phyloP scores from a whole-genome alignment of 2,888 invertebrate genomes.

The Calameuta pallipes region DNA sequence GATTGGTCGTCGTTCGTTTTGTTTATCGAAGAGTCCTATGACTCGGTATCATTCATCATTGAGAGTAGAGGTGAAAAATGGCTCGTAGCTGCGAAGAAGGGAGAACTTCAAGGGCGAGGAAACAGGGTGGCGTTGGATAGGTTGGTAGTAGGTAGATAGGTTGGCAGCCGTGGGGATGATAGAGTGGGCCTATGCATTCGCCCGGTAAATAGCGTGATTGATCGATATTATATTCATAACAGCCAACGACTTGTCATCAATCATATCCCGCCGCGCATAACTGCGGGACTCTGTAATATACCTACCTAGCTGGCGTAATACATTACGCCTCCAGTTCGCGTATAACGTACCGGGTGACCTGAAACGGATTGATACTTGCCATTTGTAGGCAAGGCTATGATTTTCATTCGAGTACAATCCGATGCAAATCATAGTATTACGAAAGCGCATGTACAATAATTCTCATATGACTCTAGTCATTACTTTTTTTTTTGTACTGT shows the following conservation, averaged over 20 bases:
- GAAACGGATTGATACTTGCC: slow-evolving; percentile 22
- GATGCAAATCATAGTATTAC: background rate
- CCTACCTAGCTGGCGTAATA: slow-evolving; percentile 52
- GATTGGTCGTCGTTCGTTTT: background rate
- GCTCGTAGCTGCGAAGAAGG: slow-evolving; percentile 36
- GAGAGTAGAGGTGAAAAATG: slow-evolving; percentile 38
- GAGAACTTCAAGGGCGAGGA: slow-evolving; percentile 11
- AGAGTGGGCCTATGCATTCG: slow-evolving; percentile 61
- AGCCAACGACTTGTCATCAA: slow-evolving; percentile 63
- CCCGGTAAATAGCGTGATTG: slow-evolving; percentile 64
- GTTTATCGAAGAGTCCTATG: slow-evolving; percentile 25
- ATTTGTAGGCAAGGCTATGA: background rate
- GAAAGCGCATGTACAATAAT: background rate
- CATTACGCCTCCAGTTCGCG: slow-evolving; percentile 50
- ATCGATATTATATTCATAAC: slow-evolving; percentile 65
- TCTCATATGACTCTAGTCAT: background rate
- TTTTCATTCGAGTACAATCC: background rate
- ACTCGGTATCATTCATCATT: slow-evolving; percentile 31
- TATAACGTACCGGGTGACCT: slow-evolving; percentile 48
- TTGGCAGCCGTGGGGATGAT: slow-evolving; percentile 52
- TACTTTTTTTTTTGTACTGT: too few relatives aligned
- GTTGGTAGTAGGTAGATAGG: slow-evolving; percentile 28
- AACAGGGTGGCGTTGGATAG: slow-evolving; percentile 16
- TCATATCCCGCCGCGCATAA: slow-evolving; percentile 49
- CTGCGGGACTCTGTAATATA: slow-evolving; percentile 52